Percentiles rank a stretch among this genome's conserved stretches.
Conservation (phyloP, 2,888 invertebrate genomes). For the Eumacrocentrus americanus region DNA sequence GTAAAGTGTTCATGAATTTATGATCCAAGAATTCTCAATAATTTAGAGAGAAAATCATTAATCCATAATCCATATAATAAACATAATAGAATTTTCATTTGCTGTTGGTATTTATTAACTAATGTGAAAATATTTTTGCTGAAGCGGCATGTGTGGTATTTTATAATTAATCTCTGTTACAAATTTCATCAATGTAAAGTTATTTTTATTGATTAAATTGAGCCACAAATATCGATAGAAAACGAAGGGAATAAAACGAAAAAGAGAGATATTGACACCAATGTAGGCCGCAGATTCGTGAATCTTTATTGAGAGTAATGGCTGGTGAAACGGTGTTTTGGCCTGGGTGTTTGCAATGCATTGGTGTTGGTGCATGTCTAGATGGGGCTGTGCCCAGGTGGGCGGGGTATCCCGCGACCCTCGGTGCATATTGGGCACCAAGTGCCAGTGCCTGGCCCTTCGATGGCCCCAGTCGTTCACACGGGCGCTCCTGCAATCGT, state of each 20-base stretch:
- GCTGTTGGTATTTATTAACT: constrained; percentile 24
- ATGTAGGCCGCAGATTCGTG: constrained; percentile 32
- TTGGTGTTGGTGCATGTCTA: constrained; percentile 63
- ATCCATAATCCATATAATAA: neutral
- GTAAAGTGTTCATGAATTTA: constrained; percentile 4
- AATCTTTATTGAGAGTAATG: constrained; percentile 46
- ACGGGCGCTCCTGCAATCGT: constrained; percentile 56
- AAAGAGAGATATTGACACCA: neutral
- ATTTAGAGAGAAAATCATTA: neutral
- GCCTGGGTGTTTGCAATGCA: constrained; percentile 62
- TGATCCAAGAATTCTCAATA: neutral
- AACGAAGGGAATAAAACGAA: neutral
- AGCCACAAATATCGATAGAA: neutral
- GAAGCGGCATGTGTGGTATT: constrained; percentile 6
- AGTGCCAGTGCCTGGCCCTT: constrained; percentile 56
- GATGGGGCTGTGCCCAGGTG: constrained; percentile 61
- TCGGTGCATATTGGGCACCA: constrained; percentile 59
- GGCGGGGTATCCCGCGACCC: constrained; percentile 60
- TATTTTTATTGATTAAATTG: neutral
- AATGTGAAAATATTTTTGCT: constrained; percentile 1
- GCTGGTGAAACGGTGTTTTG: constrained; percentile 57
- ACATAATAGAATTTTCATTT: neutral
- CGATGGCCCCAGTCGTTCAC: constrained; percentile 59
- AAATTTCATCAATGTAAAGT: neutral
- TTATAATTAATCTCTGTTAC: neutral